Evolutionary conservation across 35 echinoderm and acorn worm species (phyloP).

Genomic region (Eucidaris tribuloides): DNA sequence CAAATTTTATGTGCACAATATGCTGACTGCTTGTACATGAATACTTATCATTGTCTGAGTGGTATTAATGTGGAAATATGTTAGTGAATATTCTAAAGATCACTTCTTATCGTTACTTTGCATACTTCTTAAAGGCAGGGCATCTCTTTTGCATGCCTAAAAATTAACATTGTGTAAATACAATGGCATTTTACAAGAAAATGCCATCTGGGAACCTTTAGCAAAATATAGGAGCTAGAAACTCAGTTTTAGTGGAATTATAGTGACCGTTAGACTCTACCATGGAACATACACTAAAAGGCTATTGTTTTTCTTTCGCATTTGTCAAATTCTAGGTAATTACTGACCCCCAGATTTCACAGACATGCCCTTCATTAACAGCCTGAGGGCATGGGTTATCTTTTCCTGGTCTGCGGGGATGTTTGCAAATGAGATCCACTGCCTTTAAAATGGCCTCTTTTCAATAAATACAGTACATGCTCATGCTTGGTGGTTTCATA

Average conservation of each 20-base stretch:
- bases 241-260: too few relatives aligned
- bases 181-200: too few relatives aligned
- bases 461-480: neutral
- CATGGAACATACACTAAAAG: too few relatives aligned
- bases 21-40: neutral
- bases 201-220: too few relatives aligned
- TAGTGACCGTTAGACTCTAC: too few relatives aligned
- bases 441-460: neutral
- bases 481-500: neutral
- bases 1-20: neutral
- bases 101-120: neutral
- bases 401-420: neutral
- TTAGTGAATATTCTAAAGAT: neutral
- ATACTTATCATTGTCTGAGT: slow-evolving; percentile 2
- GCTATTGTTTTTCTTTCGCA: too few relatives aligned
- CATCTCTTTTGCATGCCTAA: too few relatives aligned
- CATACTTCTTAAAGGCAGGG: too few relatives aligned
- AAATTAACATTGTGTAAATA: too few relatives aligned
- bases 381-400: neutral
- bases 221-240: too few relatives aligned
- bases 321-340: neutral
- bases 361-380: neutral
- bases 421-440: neutral
- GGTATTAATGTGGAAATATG: neutral
- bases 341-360: neutral